Percentiles rank a stretch among this genome's conserved stretches.
Conservation (phyloP, 2,888 invertebrate genomes). For the Chesias legatella region DNA sequence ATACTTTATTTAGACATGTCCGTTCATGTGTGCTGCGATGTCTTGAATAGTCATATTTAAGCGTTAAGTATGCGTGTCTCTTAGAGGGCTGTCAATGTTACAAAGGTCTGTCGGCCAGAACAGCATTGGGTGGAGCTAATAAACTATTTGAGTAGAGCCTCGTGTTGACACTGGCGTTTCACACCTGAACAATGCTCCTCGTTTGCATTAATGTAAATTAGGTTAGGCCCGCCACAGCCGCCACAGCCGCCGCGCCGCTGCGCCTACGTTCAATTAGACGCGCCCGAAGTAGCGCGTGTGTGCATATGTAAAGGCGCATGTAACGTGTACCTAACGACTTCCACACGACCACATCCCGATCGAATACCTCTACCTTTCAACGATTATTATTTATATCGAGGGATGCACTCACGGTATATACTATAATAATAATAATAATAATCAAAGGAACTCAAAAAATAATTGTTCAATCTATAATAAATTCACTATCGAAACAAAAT, state of each 20-base stretch:
- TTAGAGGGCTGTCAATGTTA: conserved; percentile 69
- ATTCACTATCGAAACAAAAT: conserved; percentile 27
- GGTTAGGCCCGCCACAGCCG: conserved; percentile 66
- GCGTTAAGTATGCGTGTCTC: conserved; percentile 71
- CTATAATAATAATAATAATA: too few species aligned
- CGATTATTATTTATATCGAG: too few species aligned
- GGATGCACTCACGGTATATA: too few species aligned
- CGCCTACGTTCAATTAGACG: conserved; percentile 78
- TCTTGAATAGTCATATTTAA: conserved; percentile 65
- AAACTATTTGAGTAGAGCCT: conserved; percentile 77
- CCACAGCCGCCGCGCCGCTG: conserved; percentile 68
- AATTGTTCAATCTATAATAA: conserved; percentile 28
- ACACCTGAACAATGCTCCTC: conserved; percentile 80
- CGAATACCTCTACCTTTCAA: conserved; percentile 37
- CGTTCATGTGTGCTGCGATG: conserved; percentile 43
- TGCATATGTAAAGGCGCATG: conserved; percentile 61
- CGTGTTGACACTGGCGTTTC: conserved; percentile 79
- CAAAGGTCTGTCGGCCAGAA: conserved; percentile 72
- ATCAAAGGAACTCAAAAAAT: too few species aligned
- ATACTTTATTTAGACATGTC: conserved; percentile 25
- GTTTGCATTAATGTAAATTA: conserved; percentile 81
- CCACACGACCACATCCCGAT: conserved; percentile 43
- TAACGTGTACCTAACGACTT: conserved; percentile 46
- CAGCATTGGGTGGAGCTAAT: conserved; percentile 78
- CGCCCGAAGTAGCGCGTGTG: conserved; percentile 70